Base-by-base conservation (phyloP, 2,888 invertebrate genomes). In the Stenurella melanura region DNA sequence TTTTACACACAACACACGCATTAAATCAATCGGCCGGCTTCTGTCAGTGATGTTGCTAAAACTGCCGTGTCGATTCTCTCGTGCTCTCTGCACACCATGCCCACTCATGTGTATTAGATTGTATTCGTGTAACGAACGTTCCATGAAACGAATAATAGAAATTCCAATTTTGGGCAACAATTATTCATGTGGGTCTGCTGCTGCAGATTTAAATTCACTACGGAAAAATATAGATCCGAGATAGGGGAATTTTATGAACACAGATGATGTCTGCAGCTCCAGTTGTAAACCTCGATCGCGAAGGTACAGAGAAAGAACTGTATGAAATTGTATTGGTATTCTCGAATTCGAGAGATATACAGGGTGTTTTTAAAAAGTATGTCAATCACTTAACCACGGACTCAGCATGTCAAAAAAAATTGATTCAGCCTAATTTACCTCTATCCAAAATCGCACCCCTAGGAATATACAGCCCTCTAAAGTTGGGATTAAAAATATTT, bases 101-200 rank as follows among this genome's bases (percentile, higher is more conserved):
- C 61, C 60, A 19, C 26, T 73, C 66, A 66, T 73, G 73, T 73
- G 73, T 57, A 30, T 34, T 66, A 63, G 73, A 73, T 63, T 73
- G 73, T 66, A 15, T 75, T 61, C 71, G 61, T 63, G 78, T 75
- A 75, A 75, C 75, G 64, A 70, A 69, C 63, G 67, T 69, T 61
- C 69, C 73, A 73, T 70, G 73, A 75, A 78, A 75, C 73, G 73
- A 78, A 78, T 78, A 78, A 78, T 78, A 73, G 73, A 78, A 78
- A 78, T 63, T 73, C 75, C 75, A 73, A 75, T 78, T 78, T 75
- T 69, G 70, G 19, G 61, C 61, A 15, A 71, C 75, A 73, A 75
- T 78, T 75, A 75, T 75, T 78, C 78, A 75, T 75, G 67, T 71
- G 63, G 74, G 73, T 74, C 42, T 26, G 21, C n/a, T 50, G 64